Base-by-base conservation (phyloP, 1,140 invertebrate genomes). In the Tetragonula clypearis region DNA sequence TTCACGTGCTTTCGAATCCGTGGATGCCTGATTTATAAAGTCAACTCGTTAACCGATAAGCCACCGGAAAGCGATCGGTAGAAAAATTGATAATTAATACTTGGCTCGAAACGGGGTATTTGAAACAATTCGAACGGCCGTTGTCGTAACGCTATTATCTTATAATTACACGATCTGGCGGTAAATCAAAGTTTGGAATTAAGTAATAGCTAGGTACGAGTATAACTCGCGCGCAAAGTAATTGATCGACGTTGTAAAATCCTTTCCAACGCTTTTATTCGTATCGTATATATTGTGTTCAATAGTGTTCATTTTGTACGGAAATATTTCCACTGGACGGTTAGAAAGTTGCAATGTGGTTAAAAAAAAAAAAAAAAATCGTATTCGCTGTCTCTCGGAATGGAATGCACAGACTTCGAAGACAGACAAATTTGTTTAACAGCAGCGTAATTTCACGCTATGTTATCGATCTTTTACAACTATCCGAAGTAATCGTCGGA, bases 1-100 rank as follows among this genome's bases (percentile, higher is more conserved):
- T 72, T 84, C 82, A 65, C 68, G 56, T 72, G 75, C 62, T 58
- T 77, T 77, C 60, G 15, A 41, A 21, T 77, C 17, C 9, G 53
- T 30, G 74, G 49, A 77, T 49, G 62, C 19, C 58, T 19, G 72
- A 41, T 66, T 75, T 82, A 72, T 75, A 65, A 8, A 23, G 26
- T 23, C 2, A 19, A 23, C 75, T 21, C 19, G 77, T 30, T n/a
- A 41, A 55, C 41, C 9, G 15, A 2, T 55, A 30, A 6, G 12
- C 26, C 15, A n/a, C 30, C 41, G 9, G 30, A 56, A 19, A 68
- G 30, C 26, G 19, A 15, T 12, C 2, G 26, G 8, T 5, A 21
- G 15, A 35, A 56, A 56, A 82, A 72, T 23, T n/a, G 56, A 11
- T 21, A 71, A 72, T 56, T 65, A 62, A 76, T 60, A 35, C 66